These are phyloP conservation scores for Brachionus rotundiformis DNA, from an alignment of 1,140 invertebrate species.

Conservation along the genomic window DNA sequence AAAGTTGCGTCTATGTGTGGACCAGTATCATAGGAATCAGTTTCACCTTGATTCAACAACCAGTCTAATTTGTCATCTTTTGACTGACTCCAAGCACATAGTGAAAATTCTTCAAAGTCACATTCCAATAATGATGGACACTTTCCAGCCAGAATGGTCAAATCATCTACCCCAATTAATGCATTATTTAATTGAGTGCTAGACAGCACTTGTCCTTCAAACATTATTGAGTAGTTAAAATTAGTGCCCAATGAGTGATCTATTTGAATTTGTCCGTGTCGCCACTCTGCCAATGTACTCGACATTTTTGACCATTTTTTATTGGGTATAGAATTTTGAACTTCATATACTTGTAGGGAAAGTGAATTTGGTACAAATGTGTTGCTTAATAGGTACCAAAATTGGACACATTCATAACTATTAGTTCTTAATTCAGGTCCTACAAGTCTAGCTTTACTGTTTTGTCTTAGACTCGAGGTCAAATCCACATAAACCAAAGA, in stretches of 20 bases:
- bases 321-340: background rate
- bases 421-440: background rate
- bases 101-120: conserved; percentile 53
- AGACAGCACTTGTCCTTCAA: conserved; percentile 8
- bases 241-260: background rate
- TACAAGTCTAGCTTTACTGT: conserved; percentile 1
- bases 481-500: background rate
- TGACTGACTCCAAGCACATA: conserved; percentile 57
- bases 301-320: background rate
- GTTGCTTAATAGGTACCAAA: conserved; percentile 24
- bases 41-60: conserved; percentile 53
- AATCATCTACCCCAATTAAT: conserved; percentile 46
- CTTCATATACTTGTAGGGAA: background rate
- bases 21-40: conserved; percentile 54
- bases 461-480: background rate
- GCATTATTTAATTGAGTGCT: conserved; percentile 53
- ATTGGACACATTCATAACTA: conserved; percentile 36
- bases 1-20: conserved; percentile 53
- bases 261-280: conserved; percentile 11
- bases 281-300: background rate
- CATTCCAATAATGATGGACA: conserved; percentile 51
- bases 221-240: conserved; percentile 29
- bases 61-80: conserved; percentile 55
- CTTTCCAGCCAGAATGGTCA: background rate
- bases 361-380: background rate